Evolutionary conservation across 1,140 invertebrate genomes (phyloP).

Genomic region (Alviniconcha marisindica): DNA sequence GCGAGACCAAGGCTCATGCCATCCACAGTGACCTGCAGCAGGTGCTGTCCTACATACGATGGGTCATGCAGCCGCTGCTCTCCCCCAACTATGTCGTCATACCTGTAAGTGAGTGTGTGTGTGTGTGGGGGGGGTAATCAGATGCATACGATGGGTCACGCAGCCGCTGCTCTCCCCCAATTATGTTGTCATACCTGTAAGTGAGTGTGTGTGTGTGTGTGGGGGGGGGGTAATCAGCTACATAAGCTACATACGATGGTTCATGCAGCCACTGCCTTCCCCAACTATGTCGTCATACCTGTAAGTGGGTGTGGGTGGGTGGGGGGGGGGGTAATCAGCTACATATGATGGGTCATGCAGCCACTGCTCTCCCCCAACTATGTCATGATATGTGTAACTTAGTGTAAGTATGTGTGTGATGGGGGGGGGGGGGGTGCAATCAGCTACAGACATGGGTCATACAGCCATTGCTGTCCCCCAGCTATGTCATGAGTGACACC

Average conservation of each 20-base stretch:
- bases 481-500: too few species aligned
- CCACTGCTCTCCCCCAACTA: too few species aligned
- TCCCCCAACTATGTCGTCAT: constrained; percentile 57
- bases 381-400: too few species aligned
- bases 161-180: constrained; percentile 56
- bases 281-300: constrained; percentile 58
- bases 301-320: constrained; percentile 48
- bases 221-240: too few species aligned
- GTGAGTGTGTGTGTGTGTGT: too few species aligned
- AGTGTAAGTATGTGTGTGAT: too few species aligned
- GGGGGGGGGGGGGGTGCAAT: too few species aligned
- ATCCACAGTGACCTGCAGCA: constrained; percentile 57
- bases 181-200: constrained; percentile 64
- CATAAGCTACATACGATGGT: constrained; percentile 55
- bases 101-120: constrained; percentile 53
- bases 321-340: too few species aligned
- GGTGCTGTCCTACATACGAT: constrained; percentile 59
- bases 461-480: too few species aligned
- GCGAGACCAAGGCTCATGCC: constrained; percentile 51
- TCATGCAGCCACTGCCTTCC: constrained; percentile 62
- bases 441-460: too few species aligned
- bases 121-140: constrained; percentile 24
- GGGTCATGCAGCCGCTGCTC: constrained; percentile 64
- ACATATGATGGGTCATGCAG: too few species aligned
- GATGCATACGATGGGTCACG: constrained; percentile 63